These are phyloP conservation scores for Polyommatus iphigenia DNA, from an alignment of 2,888 invertebrate genomes.

Conservation along the genomic window DNA sequence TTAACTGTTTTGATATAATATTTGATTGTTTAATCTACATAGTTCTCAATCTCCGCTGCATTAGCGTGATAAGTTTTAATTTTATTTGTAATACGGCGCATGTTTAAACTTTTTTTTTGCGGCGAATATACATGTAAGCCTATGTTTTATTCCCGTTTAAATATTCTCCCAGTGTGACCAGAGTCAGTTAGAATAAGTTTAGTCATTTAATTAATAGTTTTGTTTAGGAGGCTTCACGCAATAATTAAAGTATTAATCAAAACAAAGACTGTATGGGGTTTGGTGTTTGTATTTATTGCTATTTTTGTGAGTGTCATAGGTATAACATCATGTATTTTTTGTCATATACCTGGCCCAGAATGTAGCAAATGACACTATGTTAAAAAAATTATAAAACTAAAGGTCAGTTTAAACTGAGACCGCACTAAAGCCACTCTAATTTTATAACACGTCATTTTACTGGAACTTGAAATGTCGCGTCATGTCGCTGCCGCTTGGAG, in stretches of 20 bases:
- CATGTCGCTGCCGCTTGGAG: too few relatives aligned
- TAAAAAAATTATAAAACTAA: too few relatives aligned
- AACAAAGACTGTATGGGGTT: conserved; percentile 26
- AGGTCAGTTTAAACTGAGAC: too few relatives aligned
- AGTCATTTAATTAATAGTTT: conserved; percentile 1
- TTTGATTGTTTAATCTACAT: background rate
- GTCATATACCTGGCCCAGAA: background rate
- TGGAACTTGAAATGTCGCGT: too few relatives aligned
- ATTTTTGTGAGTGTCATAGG: background rate
- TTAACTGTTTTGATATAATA: background rate
- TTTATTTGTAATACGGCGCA: too few relatives aligned
- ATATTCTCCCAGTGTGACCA: background rate
- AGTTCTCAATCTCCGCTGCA: background rate
- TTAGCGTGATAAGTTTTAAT: background rate
- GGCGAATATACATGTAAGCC: too few relatives aligned
- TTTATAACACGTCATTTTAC: too few relatives aligned
- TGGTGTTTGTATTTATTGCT: background rate
- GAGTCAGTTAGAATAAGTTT: background rate
- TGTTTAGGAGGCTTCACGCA: conserved; percentile 30
- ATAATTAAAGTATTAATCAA: conserved; percentile 33
- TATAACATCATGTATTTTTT: background rate
- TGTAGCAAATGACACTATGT: background rate
- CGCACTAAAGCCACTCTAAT: too few relatives aligned
- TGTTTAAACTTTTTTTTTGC: too few relatives aligned
- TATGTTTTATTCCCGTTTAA: background rate